phyloP scores from a whole-genome alignment of 2,888 invertebrate genomes.

The Thymelicus acteon region DNA sequence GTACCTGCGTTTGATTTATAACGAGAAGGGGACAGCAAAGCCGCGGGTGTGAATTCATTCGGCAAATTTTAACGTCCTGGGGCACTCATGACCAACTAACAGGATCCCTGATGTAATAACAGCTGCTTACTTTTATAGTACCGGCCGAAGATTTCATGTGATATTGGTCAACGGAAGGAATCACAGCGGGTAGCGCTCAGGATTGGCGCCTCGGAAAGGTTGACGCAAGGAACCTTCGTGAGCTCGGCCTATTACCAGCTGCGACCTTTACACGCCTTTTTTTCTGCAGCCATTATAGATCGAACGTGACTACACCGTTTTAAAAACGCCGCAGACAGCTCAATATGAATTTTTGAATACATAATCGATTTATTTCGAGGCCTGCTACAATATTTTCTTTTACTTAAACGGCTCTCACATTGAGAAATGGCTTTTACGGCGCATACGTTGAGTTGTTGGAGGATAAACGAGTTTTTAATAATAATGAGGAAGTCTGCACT shows the following conservation, averaged over 20 bases:
- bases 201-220: slow-evolving; percentile 74
- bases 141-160: slow-evolving; percentile 16
- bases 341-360: slow-evolving; percentile 67
- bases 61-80: slow-evolving; percentile 64
- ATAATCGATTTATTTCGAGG: slow-evolving; percentile 60
- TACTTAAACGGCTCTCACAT: slow-evolving; percentile 16
- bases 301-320: slow-evolving; percentile 70
- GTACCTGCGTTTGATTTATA: slow-evolving; percentile 83
- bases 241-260: slow-evolving; percentile 73
- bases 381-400: slow-evolving; percentile 24
- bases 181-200: slow-evolving; percentile 74
- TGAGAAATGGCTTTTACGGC: slow-evolving; percentile 35
- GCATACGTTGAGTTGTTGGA: slow-evolving; percentile 13
- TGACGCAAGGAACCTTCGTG: slow-evolving; percentile 71
- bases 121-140: slow-evolving; percentile 13
- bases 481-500: slow-evolving; percentile 73
- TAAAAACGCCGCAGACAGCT: slow-evolving; percentile 66
- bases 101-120: slow-evolving; percentile 32
- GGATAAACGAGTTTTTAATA: slow-evolving; percentile 69
- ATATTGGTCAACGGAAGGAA: slow-evolving; percentile 45
- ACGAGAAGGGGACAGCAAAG: slow-evolving; percentile 73
- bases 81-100: slow-evolving; percentile 47
- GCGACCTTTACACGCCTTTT: slow-evolving; percentile 71
- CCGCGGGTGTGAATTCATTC: slow-evolving; percentile 77
- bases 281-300: slow-evolving; percentile 59